phyloP scores from a whole-genome alignment of 2,113 vertebrate genomes.

The Lamprologus speciosus region DNA sequence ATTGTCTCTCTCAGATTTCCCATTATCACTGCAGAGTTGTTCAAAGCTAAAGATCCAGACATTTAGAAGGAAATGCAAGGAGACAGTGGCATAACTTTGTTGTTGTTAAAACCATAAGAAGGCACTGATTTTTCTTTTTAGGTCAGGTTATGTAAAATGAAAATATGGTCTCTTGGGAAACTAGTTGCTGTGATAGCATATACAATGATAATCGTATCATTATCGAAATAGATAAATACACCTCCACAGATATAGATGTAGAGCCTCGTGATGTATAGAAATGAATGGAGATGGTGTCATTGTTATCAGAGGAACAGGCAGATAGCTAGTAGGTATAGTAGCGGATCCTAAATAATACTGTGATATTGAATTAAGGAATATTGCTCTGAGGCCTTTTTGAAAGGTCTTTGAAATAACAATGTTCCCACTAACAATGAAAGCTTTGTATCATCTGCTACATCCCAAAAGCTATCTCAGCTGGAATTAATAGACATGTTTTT shows the following conservation, averaged over 20 bases:
- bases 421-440: slow-evolving; percentile 71
- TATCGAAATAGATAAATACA: neutral
- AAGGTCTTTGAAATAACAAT: slow-evolving; percentile 71
- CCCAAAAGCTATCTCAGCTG: slow-evolving; percentile 78
- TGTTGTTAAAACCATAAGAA: neutral
- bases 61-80: neutral
- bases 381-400: slow-evolving; percentile 55
- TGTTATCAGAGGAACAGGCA: slow-evolving; percentile 20
- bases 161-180: neutral
- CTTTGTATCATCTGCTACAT: slow-evolving; percentile 66
- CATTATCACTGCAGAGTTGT: neutral
- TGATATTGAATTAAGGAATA: slow-evolving; percentile 47
- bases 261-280: neutral
- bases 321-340: slow-evolving; percentile 2
- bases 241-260: neutral
- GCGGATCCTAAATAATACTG: slow-evolving; percentile 31
- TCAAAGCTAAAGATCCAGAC: neutral
- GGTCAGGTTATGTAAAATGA: neutral
- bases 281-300: slow-evolving; percentile 1
- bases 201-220: neutral
- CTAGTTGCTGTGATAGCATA: neutral
- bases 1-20: neutral
- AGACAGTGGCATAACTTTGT: neutral
- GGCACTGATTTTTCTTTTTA: neutral
- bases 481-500: slow-evolving; percentile 71